These are phyloP conservation scores for Trichonephila clavata DNA, from an alignment of 1,140 invertebrate species.

Conservation along the genomic window DNA sequence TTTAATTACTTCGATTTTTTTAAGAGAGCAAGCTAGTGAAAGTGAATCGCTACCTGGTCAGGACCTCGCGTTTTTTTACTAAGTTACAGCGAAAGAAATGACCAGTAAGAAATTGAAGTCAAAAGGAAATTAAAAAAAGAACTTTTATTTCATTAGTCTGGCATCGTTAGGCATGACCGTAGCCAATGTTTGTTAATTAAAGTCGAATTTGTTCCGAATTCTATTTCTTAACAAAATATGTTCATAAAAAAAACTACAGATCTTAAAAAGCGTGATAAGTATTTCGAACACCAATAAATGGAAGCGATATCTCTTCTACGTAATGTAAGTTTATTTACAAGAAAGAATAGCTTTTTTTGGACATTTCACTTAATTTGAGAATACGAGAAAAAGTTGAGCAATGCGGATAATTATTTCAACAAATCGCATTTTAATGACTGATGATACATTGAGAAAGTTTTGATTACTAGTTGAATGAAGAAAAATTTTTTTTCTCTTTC, in stretches of 20 bases:
- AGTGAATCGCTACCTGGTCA: neutral
- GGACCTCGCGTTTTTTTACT: neutral
- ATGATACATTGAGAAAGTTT: neutral
- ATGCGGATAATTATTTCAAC: neutral
- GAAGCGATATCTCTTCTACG: neutral
- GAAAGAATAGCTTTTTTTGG: neutral
- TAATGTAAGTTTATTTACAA: neutral
- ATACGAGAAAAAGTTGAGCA: neutral
- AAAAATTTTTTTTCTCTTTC: neutral
- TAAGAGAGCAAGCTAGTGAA: neutral
- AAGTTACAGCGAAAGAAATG: neutral
- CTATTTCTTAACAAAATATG: neutral
- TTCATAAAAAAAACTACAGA: neutral
- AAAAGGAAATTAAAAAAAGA: neutral
- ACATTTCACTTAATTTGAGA: neutral
- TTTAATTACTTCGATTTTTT: neutral
- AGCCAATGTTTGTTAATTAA: constrained; percentile 15
- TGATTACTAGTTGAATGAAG: neutral
- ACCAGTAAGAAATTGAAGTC: neutral
- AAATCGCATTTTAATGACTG: constrained; percentile 19
- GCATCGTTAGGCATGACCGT: neutral
- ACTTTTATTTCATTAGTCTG: constrained; percentile 30
- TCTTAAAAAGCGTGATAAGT: neutral
- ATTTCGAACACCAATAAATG: neutral
- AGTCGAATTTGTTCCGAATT: neutral